Conservation (phyloP, 2,113 vertebrate genomes). For the Anguilla japonica region DNA sequence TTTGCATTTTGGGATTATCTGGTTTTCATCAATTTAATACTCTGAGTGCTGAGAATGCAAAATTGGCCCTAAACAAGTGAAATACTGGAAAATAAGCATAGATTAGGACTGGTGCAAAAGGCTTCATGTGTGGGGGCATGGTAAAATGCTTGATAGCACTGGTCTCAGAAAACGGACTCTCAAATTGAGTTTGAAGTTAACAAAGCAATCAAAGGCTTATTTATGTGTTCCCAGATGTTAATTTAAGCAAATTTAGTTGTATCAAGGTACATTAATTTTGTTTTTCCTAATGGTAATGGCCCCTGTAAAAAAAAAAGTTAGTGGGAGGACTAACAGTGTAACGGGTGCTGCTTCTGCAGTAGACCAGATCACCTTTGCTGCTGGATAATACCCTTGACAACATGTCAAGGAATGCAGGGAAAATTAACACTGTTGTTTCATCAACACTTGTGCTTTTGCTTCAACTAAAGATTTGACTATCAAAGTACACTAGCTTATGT, state of each 20-base stretch:
- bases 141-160: neutral
- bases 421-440: neutral
- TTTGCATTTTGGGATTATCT: constrained; percentile 34
- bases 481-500: neutral
- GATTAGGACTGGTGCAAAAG: neutral
- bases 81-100: neutral
- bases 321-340: neutral
- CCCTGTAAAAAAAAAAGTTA: neutral
- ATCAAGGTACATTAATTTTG: neutral
- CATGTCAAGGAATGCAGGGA: neutral
- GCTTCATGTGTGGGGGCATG: neutral
- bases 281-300: neutral
- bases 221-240: neutral
- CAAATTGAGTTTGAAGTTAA: neutral
- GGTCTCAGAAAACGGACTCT: neutral
- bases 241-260: neutral
- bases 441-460: neutral
- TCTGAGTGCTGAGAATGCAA: constrained; percentile 24
- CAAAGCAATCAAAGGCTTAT: neutral
- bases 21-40: constrained; percentile 13
- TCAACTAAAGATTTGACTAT: neutral
- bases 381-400: neutral
- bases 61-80: neutral
- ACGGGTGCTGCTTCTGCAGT: neutral
- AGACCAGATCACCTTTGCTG: neutral